Evolutionary conservation across 2,113 vertebrate species (phyloP).

Genomic region (Scomber colias): DNA sequence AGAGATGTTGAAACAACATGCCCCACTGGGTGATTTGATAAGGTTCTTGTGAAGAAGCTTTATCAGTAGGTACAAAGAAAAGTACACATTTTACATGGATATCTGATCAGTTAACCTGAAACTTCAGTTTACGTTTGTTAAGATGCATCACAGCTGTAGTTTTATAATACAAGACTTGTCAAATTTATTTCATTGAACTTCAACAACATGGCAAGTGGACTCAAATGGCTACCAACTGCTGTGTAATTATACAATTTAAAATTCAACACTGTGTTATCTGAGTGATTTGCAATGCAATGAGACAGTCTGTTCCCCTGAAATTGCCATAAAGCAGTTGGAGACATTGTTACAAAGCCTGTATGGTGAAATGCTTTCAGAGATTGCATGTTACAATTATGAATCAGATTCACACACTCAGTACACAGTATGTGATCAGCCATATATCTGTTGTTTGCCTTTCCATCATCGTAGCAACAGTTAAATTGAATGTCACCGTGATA

Average conservation of each 20-base stretch:
- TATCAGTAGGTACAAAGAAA: background rate
- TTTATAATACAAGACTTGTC: background rate
- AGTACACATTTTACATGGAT: slow-evolving; percentile 14
- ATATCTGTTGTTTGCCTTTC: too few species aligned
- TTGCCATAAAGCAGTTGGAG: too few species aligned
- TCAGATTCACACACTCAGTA: too few species aligned
- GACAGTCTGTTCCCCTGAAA: background rate
- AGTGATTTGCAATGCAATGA: background rate
- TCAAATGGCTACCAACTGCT: background rate
- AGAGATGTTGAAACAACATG: slow-evolving; percentile 25
- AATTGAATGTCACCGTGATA: too few species aligned
- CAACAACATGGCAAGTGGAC: background rate
- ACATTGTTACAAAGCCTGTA: background rate
- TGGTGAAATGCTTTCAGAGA: too few species aligned
- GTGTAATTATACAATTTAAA: background rate
- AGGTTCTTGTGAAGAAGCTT: slow-evolving; percentile 9
- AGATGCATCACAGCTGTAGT: slow-evolving; percentile 12
- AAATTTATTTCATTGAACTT: slow-evolving; percentile 4
- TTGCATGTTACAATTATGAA: too few species aligned
- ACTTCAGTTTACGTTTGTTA: slow-evolving; percentile 7
- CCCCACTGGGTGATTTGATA: slow-evolving; percentile 7
- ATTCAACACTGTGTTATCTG: background rate
- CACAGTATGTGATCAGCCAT: too few species aligned
- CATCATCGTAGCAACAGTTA: too few species aligned
- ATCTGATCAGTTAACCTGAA: slow-evolving; percentile 24